These are phyloP conservation scores for Hydra vulgaris DNA, from an alignment of 30 jellyfish, hydroid and myxozoan species.

Conservation along the genomic window DNA sequence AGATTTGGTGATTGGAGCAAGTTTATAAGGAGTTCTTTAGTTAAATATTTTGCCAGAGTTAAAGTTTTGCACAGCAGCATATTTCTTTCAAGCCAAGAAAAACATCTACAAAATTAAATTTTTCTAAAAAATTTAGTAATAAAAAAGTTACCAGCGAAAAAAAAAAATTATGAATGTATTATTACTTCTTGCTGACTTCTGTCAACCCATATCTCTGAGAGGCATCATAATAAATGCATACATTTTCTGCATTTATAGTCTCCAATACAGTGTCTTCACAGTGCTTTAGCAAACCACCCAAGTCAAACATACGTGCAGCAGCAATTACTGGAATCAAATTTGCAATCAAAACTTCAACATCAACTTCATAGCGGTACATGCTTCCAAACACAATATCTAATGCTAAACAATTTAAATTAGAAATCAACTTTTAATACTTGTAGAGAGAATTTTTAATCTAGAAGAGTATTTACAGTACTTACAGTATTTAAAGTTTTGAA, in stretches of 20 bases:
- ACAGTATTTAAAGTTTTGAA: too few species aligned
- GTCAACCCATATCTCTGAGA: constrained; percentile 60
- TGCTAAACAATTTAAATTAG: constrained; percentile 28
- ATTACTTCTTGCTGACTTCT: constrained; percentile 52
- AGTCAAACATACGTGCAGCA: constrained; percentile 73
- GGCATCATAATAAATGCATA: constrained; percentile 64
- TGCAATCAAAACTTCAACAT: constrained; percentile 45
- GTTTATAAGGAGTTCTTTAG: constrained; percentile 41
- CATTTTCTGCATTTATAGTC: constrained; percentile 61
- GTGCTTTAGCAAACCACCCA: constrained; percentile 66
- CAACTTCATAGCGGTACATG: constrained; percentile 81
- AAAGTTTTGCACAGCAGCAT: constrained; percentile 64
- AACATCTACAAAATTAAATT: constrained; percentile 39
- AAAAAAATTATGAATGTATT: too few species aligned
- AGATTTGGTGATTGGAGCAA: constrained; percentile 50
- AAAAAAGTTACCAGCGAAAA: neutral
- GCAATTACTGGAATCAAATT: constrained; percentile 73
- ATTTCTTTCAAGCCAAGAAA: constrained; percentile 83
- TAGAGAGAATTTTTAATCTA: neutral
- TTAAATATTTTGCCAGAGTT: constrained; percentile 54
- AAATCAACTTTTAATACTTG: neutral
- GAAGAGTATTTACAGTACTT: neutral
- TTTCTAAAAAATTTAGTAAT: neutral
- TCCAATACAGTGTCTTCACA: constrained; percentile 82
- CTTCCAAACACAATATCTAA: constrained; percentile 88